Evolutionary conservation across 1,140 invertebrate genomes (phyloP).

Genomic region (Drosophila varians): DNA sequence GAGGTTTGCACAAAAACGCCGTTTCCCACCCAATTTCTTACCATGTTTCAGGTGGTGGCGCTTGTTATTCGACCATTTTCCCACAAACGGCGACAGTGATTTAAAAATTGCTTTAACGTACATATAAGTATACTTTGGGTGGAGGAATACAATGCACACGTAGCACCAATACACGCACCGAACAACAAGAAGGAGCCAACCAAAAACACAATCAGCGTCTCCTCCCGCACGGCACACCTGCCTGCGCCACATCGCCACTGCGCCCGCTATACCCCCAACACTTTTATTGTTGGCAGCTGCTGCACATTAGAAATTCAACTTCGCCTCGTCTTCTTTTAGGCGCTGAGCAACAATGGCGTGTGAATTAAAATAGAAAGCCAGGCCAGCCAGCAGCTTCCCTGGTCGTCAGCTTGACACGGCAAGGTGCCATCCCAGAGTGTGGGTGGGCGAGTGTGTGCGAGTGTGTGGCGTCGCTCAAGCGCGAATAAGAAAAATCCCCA

Average conservation of each 20-base stretch:
- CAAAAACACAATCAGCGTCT: conserved; percentile 71
- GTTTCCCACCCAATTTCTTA: neutral
- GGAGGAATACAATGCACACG: conserved; percentile 21
- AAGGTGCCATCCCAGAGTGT: conserved; percentile 61
- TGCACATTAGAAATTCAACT: conserved; percentile 80
- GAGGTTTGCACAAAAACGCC: neutral
- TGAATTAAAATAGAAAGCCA: conserved; percentile 79
- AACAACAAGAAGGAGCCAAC: conserved; percentile 53
- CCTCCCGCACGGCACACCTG: conserved; percentile 12
- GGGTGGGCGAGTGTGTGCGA: conserved; percentile 7
- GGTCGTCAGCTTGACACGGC: conserved; percentile 63
- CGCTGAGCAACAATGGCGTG: conserved; percentile 74
- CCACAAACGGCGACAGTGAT: conserved; percentile 40
- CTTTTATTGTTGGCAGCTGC: conserved; percentile 77
- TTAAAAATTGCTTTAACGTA: conserved; percentile 62
- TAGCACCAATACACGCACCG: conserved; percentile 25
- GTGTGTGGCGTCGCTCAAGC: conserved; percentile 62
- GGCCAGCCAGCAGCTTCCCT: conserved; percentile 41
- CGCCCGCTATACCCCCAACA: conserved; percentile 5
- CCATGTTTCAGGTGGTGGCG: neutral
- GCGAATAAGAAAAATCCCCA: conserved; percentile 44
- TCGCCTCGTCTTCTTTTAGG: conserved; percentile 74
- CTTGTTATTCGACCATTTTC: conserved; percentile 27
- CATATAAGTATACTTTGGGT: conserved; percentile 52
- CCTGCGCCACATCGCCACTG: neutral